These are phyloP conservation scores for Teleiodes luculella DNA, from an alignment of 2,888 invertebrate species.

Conservation along the genomic window DNA sequence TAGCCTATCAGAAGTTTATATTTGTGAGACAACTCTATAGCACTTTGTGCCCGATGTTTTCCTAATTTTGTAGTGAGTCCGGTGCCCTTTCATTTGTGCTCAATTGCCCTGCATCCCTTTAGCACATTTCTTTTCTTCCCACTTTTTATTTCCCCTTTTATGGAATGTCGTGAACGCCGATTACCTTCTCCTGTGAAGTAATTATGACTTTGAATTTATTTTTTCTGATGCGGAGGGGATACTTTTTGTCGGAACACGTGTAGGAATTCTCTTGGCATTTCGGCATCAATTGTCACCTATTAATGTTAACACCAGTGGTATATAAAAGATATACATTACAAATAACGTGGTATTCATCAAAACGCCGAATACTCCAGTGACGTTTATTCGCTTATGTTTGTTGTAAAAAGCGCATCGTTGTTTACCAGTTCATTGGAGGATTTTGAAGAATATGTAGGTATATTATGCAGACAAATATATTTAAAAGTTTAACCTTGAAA, in stretches of 20 bases:
- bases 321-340: no score
- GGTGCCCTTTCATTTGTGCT: slow-evolving; percentile 68
- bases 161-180: slow-evolving; percentile 51
- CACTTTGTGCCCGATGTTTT: slow-evolving; percentile 48
- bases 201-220: slow-evolving; percentile 53
- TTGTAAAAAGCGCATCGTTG: background rate
- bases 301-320: slow-evolving; percentile 21
- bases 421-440: no score
- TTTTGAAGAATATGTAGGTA: no score
- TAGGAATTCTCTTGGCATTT: slow-evolving; percentile 12
- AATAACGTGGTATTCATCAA: background rate
- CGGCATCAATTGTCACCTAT: slow-evolving; percentile 9
- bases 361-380: background rate
- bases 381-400: background rate
- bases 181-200: slow-evolving; percentile 46
- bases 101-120: slow-evolving; percentile 70
- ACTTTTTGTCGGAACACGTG: slow-evolving; percentile 22
- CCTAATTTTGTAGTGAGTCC: slow-evolving; percentile 59
- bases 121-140: slow-evolving; percentile 69
- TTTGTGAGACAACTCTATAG: slow-evolving; percentile 30
- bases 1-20: background rate
- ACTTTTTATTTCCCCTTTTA: slow-evolving; percentile 54
- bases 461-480: no score
- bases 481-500: no score
- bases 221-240: slow-evolving; percentile 35